Conservation (phyloP, 2,888 invertebrate genomes). For the Drosophila nigricruria region DNA sequence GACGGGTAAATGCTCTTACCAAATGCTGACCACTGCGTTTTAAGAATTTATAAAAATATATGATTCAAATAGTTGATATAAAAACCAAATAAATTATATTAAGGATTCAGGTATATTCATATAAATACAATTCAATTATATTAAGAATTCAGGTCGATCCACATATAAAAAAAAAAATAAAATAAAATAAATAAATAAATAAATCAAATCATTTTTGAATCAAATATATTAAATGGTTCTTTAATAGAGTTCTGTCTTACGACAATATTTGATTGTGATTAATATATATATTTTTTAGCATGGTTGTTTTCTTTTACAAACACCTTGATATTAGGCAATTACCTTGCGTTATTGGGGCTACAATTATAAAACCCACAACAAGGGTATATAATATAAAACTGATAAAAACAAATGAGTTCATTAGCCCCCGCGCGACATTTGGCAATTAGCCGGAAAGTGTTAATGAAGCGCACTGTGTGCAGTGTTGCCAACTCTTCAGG, state of each 20-base stretch:
- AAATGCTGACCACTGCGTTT: neutral
- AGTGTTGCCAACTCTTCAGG: too few relatives aligned
- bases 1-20: constrained; percentile 28
- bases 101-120: too few relatives aligned
- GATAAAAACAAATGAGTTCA: constrained; percentile 43
- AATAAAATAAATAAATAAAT: too few relatives aligned
- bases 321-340: constrained; percentile 7
- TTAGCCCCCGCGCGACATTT: constrained; percentile 48
- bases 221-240: too few relatives aligned
- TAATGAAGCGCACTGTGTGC: constrained; percentile 24
- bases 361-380: constrained; percentile 2
- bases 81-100: neutral
- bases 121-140: too few relatives aligned
- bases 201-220: too few relatives aligned
- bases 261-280: neutral
- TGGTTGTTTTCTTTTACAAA: neutral
- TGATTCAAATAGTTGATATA: neutral
- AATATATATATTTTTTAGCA: too few relatives aligned
- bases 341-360: neutral
- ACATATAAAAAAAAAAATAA: too few relatives aligned
- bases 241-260: neutral
- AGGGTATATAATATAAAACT: constrained; percentile 19
- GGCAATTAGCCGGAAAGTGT: constrained; percentile 38
- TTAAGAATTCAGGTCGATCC: too few relatives aligned
- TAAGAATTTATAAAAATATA: neutral